Percentiles rank a stretch among this genome's conserved stretches.
These are phyloP conservation scores for Philotrypesis tridentata DNA, from an alignment of 1,140 invertebrate genomes.

Conservation along the genomic window DNA sequence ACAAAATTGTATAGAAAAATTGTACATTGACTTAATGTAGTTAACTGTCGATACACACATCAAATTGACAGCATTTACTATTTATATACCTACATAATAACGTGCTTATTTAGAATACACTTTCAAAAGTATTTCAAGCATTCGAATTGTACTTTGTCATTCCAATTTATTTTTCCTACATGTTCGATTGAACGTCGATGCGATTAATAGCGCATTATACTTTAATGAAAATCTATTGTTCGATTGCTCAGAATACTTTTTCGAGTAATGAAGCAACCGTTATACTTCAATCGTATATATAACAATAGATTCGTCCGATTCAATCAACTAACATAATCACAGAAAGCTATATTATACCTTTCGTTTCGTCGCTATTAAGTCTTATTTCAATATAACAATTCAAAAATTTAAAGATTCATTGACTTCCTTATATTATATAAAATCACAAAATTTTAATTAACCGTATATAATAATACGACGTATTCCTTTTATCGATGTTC, in stretches of 20 bases:
- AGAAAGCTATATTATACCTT: constrained; percentile 10
- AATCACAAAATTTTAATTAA: constrained; percentile 20
- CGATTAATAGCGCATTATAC: not conserved
- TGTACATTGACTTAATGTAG: constrained; percentile 8
- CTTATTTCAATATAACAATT: constrained; percentile 32
- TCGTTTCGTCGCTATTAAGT: not conserved
- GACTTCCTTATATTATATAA: constrained; percentile 16
- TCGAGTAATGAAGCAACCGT: not conserved
- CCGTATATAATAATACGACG: not conserved
- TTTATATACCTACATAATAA: not conserved
- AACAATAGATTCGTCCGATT: constrained; percentile 16
- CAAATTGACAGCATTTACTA: constrained; percentile 31
- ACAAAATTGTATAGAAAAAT: constrained; percentile 14
- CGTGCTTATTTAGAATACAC: not conserved
- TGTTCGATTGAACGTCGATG: not conserved
- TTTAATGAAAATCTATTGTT: not conserved
- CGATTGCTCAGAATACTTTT: not conserved
- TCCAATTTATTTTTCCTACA: not conserved
- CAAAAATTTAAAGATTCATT: constrained; percentile 7
- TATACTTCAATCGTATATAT: not conserved
- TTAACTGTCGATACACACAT: constrained; percentile 18
- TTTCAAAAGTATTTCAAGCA: constrained; percentile 9
- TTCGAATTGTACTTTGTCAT: not conserved
- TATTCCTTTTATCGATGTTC: not conserved
- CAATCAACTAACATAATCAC: constrained; percentile 27